Base-by-base conservation (phyloP, 2,797 vertebrate species). In the Artibeus jamaicensis region DNA sequence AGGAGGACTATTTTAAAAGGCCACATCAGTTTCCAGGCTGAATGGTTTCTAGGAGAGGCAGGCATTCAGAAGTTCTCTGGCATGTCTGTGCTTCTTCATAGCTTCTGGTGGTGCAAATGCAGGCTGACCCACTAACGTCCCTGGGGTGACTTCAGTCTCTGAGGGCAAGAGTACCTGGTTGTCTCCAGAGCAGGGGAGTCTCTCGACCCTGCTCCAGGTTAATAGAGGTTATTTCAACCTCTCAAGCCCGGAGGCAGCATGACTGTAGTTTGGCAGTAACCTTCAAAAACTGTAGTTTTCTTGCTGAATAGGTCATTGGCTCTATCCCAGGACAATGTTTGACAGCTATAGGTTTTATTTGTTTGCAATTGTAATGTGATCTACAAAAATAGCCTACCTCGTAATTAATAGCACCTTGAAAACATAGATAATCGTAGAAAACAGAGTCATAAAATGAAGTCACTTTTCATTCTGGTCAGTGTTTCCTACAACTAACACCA, bases 371-470 rank as follows among this genome's bases (percentile, higher is more conserved):
- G 59, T 90, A 90, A 67, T 74, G 68, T 91, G 34, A 86, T 59
- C 50, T 92, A 81, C 18, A 89, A 94, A 92, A 95, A 88, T 18
- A 74, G 65, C 48, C 42, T 88, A 37, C 1, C n/a, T 79, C 59
- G 34, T 82, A 55, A 93, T 78, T 81, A 95, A 93, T 91, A 97
- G 95, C 95, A 97, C 97, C 94, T 59, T 95, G 73, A 81, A 92
- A 96, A 93, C 21, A 86, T 18, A 87, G 68, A 83, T 37, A 93
- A 73, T 91, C 48, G 19, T 71, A 73, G 79, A 81, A 88, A 93
- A 96, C 21, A 50, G 19, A 42, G 39, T 73, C 81, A 84, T 79
- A 81, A 89, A 81, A 78, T 94, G 62, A 96, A 93, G 26, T 93
- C 93, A 26, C 18, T 85, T 83, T 94, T 92, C 50, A 95, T 95